Conservation (phyloP, 2,888 invertebrate genomes). For the Cheilosia impressa region DNA sequence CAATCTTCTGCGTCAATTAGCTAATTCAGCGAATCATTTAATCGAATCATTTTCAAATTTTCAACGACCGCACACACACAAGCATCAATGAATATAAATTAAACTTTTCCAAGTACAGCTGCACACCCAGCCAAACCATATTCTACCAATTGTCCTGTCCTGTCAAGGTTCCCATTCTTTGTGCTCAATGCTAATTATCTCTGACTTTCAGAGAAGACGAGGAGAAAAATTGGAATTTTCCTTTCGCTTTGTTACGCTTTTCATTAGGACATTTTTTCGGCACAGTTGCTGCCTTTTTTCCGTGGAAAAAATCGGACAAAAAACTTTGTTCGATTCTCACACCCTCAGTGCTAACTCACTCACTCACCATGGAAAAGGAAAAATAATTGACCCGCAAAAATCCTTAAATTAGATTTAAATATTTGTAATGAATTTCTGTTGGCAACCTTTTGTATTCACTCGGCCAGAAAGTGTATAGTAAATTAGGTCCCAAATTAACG, state of each 20-base stretch:
- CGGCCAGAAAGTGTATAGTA: conserved; percentile 61
- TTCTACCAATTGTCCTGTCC: conserved; percentile 29
- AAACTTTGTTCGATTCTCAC: conserved; percentile 15
- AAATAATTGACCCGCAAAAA: conserved; percentile 52
- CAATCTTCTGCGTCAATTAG: conserved; percentile 51
- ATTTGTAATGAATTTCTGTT: conserved; percentile 47
- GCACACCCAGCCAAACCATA: not conserved
- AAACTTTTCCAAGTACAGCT: conserved; percentile 22
- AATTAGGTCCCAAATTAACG: conserved; percentile 60
- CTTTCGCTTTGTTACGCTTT: conserved; percentile 48
- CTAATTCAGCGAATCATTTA: conserved; percentile 48
- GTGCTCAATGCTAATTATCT: conserved; percentile 51
- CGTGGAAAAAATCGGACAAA: conserved; percentile 14
- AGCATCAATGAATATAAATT: conserved; percentile 43
- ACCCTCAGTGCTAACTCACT: not conserved
- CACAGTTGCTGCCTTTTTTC: conserved; percentile 25
- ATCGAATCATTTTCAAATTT: conserved; percentile 59
- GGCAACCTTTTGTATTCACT: conserved; percentile 49
- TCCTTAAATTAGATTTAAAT: conserved; percentile 62
- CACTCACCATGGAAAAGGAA: not conserved
- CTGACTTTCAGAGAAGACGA: not conserved
- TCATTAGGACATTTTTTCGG: conserved; percentile 23
- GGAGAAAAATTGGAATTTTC: not conserved
- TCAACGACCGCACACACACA: conserved; percentile 16
- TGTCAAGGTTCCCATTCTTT: conserved; percentile 34